These are phyloP conservation scores for Xanthorhoe designata DNA, from an alignment of 2,888 invertebrate genomes.

Conservation along the genomic window DNA sequence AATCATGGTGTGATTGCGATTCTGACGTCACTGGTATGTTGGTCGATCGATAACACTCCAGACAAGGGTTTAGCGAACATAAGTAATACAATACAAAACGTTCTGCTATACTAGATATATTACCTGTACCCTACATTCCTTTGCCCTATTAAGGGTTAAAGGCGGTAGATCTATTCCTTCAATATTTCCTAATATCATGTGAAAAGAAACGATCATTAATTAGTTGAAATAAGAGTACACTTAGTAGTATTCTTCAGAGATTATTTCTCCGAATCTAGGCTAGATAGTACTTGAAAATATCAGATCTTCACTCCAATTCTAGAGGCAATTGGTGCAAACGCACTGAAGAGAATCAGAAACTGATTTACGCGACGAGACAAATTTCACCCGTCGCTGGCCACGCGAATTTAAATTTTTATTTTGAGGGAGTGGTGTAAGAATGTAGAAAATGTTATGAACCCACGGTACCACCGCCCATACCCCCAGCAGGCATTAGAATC, in stretches of 20 bases:
- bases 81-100: too few relatives aligned
- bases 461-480: too few relatives aligned
- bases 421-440: constrained; percentile 14
- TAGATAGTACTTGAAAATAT: background rate
- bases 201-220: too few relatives aligned
- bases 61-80: background rate
- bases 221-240: background rate
- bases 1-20: constrained; percentile 27
- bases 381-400: constrained; percentile 48
- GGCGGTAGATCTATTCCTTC: too few relatives aligned
- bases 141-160: too few relatives aligned
- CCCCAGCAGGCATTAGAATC: too few relatives aligned
- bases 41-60: constrained; percentile 21
- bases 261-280: background rate
- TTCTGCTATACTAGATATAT: too few relatives aligned
- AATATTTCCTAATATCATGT: too few relatives aligned
- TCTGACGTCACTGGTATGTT: constrained; percentile 17
- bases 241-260: background rate
- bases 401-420: constrained; percentile 25
- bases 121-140: too few relatives aligned
- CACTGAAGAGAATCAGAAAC: constrained; percentile 18
- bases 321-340: constrained; percentile 3
- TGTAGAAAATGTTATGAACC: too few relatives aligned
- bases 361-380: constrained; percentile 29
- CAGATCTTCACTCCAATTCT: background rate